Evolutionary conservation across 2,113 vertebrate genomes (phyloP), one percentile per base, ranked within the genome.

Genomic region (Carettochelys insculpta): DNA sequence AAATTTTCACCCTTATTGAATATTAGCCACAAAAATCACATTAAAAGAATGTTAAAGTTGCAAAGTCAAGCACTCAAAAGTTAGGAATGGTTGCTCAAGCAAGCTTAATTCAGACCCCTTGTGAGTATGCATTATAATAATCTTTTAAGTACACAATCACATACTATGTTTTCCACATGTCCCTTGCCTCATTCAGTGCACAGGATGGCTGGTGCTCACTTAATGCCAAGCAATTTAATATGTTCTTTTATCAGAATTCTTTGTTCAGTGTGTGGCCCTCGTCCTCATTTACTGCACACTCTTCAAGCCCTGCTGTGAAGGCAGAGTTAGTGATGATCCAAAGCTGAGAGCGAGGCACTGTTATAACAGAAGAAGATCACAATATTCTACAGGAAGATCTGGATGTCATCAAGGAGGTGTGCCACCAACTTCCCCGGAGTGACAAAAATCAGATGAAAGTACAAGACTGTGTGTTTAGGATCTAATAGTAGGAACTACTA

Each of bases 221-320:
- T 83, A 88, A 88, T n/a, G 47, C 95, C 77, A 25, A 53, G 24
- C 48, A 83, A 68, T 91, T 93, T 84, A 92, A 24, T 88, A 93
- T 88, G 94, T 94, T 77, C 86, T 86, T 81, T 94, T 91, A 61
- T 92, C n/a, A n/a, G n/a, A n/a, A n/a, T n/a, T n/a, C 31, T 10
- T 54, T 0, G 0, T n/a, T 48, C 27, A 68, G 38, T 41, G 13
- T 12, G 43, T 1, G 1, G 83, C 19, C n/a, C 9, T 38, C 20
- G 61, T n/a, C n/a, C 45, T 56, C 77, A 90, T 53, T 89, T 92
- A 88, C 86, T 88, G 80, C 80, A 85, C 91, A 85, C 65, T 87
- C 10, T 75, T 48, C 71, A n/a, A 24, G 13, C 31, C 6, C 19
- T 6, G 47, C 85, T 84, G 80, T 68, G 82, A 82, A 92, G 88